Conservation (phyloP, 2,113 vertebrate species). For the Microtus pennsylvanicus region DNA sequence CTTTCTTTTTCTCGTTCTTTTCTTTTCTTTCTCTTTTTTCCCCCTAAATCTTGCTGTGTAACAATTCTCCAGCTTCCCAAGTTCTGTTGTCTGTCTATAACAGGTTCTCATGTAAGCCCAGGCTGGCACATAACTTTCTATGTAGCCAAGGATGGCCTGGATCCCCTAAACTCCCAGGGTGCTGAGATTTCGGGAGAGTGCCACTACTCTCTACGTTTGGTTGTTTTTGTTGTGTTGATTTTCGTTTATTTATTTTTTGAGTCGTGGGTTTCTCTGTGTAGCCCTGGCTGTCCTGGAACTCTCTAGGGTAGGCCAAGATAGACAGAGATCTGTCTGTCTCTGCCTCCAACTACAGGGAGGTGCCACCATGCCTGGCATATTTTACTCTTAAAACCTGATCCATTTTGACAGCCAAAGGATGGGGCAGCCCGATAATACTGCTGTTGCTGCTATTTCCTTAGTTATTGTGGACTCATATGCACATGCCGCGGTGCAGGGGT, state of each 20-base stretch:
- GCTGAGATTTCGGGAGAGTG: background rate
- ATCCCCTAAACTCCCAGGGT: too few species aligned
- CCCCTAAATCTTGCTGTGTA: background rate
- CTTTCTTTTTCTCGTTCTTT: too few species aligned
- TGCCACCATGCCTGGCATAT: conserved; percentile 50
- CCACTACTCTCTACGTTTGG: fast-evolving
- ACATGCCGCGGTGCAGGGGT: too few species aligned
- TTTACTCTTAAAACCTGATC: conserved; percentile 78
- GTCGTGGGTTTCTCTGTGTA: background rate
- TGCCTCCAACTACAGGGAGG: background rate
- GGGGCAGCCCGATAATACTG: conserved; percentile 53
- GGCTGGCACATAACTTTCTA: background rate
- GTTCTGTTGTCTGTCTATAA: background rate
- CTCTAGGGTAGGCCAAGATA: too few species aligned
- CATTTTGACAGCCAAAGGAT: conserved; percentile 74
- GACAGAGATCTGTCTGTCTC: background rate
- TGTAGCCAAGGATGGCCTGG: background rate
- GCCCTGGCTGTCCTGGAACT: background rate
- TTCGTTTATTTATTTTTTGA: background rate
- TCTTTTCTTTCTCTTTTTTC: too few species aligned
- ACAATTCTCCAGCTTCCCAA: background rate
- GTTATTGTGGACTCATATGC: background rate
- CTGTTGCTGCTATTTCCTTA: conserved; percentile 49
- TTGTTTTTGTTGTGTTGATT: background rate
- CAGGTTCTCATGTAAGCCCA: background rate